Evolutionary conservation across 2,888 invertebrate species (phyloP).

Genomic region (Tipula vernalis): DNA sequence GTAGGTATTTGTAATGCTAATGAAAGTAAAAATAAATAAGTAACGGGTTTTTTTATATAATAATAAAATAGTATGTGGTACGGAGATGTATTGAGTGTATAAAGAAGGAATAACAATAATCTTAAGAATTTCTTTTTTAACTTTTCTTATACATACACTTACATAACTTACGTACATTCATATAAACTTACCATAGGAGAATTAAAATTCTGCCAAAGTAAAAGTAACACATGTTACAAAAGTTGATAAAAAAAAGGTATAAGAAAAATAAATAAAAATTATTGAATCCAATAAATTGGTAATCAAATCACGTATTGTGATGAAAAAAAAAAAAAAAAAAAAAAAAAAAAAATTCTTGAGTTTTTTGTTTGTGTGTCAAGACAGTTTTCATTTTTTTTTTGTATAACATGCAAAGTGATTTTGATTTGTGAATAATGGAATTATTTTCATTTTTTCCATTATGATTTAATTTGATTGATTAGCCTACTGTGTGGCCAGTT

Average conservation of each 20-base stretch:
- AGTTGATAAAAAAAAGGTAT: background rate
- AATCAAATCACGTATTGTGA: background rate
- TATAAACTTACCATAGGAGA: background rate
- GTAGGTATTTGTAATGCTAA: background rate
- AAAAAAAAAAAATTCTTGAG: background rate
- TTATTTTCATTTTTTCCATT: background rate
- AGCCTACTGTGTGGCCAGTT: background rate
- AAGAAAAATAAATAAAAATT: background rate
- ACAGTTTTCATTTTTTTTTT: background rate
- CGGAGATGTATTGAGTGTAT: background rate
- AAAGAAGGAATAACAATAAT: background rate
- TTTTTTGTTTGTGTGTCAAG: background rate
- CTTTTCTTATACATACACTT: background rate
- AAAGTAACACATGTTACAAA: background rate
- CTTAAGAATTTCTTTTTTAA: background rate
- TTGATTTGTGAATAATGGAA: background rate
- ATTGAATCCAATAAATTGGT: background rate
- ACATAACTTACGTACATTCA: background rate
- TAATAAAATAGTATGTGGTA: background rate
- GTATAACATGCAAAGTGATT: background rate
- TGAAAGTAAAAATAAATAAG: background rate
- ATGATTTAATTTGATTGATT: background rate
- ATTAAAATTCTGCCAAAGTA: background rate
- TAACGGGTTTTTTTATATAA: background rate
- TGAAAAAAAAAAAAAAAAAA: background rate